Base-by-base conservation (phyloP, 2,888 invertebrate species). In the Pherbina coryleti region DNA sequence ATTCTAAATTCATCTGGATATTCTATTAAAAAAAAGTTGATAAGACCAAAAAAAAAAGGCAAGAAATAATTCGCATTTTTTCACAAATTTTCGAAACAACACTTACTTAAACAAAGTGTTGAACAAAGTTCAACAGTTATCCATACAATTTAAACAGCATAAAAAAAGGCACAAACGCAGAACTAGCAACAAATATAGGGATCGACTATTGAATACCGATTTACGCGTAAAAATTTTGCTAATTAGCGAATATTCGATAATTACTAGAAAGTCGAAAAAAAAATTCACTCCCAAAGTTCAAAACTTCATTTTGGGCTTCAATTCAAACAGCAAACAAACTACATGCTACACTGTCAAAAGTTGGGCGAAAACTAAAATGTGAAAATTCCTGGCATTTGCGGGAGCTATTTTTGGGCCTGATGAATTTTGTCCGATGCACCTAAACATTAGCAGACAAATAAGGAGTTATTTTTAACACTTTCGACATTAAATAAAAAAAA, bases 231-330 rank as follows among this genome's bases (percentile, higher is more conserved):
- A 53, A 51, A 37, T 19, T 14, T 19, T 34, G 19, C 19, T 64
- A 64, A 37, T n/a, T 44, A 60, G 5, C 11, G 64, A 66, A 66
- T 14, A 75, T 75, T 64, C 74, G 64, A 74, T 74, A 51, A 66
- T 53, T 22, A 60, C 53, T 2, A n/a, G 2, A n/a, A 11, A 31
- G 17, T 17, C 14, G 3, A 31, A 17, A 17, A 31, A 17, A 17
- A n/a, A 31, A 8, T 31, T 28, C 31, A 64, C 31, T 28, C n/a
- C n/a, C 1, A 11, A 17, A 25, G 62, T 7, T 1, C 28, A 25
- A 8, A 64, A 31, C 8, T 1, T 25, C 5, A 64, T 31, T 3
- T n/a, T 31, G n/a, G n/a, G 34, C 28, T 62, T 7, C 22, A 60
- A 34, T 28, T 25, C 19, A 37, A 73, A n/a, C 11, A 49, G 9